Conservation (phyloP, 2,888 invertebrate species). For the Tetranychus truncatus region DNA sequence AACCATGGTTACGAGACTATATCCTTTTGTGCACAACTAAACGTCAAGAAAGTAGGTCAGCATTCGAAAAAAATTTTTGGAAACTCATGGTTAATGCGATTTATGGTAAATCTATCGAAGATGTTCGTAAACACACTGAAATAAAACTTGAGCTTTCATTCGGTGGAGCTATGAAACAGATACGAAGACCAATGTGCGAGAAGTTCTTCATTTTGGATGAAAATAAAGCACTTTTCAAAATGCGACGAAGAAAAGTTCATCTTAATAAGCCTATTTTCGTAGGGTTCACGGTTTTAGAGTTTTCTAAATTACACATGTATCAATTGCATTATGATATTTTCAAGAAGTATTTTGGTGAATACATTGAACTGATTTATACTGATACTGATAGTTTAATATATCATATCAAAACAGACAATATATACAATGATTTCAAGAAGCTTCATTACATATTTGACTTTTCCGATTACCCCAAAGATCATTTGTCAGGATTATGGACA, state of each 20-base stretch:
- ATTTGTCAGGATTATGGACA: conserved; percentile 16
- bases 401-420: conserved; percentile 28
- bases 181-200: conserved; percentile 19
- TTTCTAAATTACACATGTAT: conserved; percentile 29
- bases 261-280: conserved; percentile 28
- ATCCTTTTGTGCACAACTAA: conserved; percentile 24
- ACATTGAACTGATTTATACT: conserved; percentile 27
- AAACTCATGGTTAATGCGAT: conserved; percentile 31
- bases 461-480: no score
- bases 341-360: conserved; percentile 25
- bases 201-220: conserved; percentile 9
- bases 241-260: conserved; percentile 16
- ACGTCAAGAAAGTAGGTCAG: conserved; percentile 28
- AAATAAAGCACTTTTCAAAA: conserved; percentile 13
- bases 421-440: conserved; percentile 29
- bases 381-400: conserved; percentile 30
- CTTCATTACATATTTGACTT: no score
- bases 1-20: conserved; percentile 26
- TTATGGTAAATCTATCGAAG: conserved; percentile 32
- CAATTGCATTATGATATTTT: conserved; percentile 26
- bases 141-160: conserved; percentile 25
- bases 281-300: conserved; percentile 28
- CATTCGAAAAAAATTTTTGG: conserved; percentile 33
- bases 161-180: conserved; percentile 12
- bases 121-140: conserved; percentile 29